These are phyloP conservation scores for Conus ventricosus DNA, from an alignment of 1,140 invertebrate species.

Conservation along the genomic window DNA sequence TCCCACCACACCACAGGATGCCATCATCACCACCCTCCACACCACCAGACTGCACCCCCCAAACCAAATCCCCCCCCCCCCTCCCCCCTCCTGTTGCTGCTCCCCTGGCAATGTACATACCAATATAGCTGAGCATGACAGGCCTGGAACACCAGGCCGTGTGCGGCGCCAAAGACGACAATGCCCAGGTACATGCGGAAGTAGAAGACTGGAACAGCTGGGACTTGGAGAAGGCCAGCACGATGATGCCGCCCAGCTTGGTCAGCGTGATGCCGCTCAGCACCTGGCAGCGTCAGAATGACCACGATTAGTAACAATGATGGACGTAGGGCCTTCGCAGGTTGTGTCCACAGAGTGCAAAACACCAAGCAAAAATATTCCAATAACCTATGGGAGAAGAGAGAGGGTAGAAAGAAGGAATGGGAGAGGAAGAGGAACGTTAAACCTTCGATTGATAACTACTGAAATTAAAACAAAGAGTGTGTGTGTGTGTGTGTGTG, in stretches of 20 bases:
- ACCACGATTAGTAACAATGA: too few relatives aligned
- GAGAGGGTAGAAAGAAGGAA: too few relatives aligned
- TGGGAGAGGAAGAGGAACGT: too few relatives aligned
- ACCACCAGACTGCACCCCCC: constrained; percentile 88
- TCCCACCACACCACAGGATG: too few relatives aligned
- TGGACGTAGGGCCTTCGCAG: too few relatives aligned
- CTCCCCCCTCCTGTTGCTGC: too few relatives aligned
- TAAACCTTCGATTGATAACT: too few relatives aligned
- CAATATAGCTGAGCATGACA: constrained; percentile 94
- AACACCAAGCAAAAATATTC: too few relatives aligned
- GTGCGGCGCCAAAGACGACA: constrained; percentile 88
- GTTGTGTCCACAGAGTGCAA: too few relatives aligned
- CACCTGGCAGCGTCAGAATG: constrained; percentile 77
- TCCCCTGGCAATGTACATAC: constrained; percentile 76
- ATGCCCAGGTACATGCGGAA: constrained; percentile 97
- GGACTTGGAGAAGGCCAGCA: constrained; percentile 93
- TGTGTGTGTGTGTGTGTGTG: too few relatives aligned
- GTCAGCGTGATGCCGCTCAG: constrained; percentile 95
- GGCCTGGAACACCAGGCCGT: constrained; percentile 94
- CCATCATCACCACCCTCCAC: constrained; percentile 77
- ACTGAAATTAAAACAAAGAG: too few relatives aligned
- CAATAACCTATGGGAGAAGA: too few relatives aligned
- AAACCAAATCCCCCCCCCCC: neutral
- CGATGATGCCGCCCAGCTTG: constrained; percentile 92
- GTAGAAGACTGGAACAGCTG: constrained; percentile 96